phyloP scores from a whole-genome alignment of 2,888 invertebrate genomes.

The Chymomyza amoena region DNA sequence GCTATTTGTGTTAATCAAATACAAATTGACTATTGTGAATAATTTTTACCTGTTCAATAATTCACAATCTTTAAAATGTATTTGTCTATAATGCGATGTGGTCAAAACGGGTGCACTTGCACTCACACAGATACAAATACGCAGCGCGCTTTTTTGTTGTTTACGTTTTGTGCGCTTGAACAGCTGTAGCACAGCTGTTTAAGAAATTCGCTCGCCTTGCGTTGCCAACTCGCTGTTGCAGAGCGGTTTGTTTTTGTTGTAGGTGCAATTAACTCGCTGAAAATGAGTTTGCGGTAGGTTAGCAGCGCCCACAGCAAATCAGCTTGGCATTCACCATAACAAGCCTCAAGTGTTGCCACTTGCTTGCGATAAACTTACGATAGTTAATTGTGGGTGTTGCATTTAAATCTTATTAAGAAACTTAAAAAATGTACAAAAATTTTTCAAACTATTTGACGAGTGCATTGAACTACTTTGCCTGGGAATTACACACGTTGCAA shows the following conservation, averaged over 20 bases:
- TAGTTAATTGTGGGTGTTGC: conserved; percentile 37
- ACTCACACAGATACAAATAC: conserved; percentile 31
- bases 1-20: conserved; percentile 50
- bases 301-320: conserved; percentile 15
- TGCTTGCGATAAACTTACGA: conserved; percentile 15
- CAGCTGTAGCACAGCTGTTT: conserved; percentile 49
- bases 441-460: conserved; percentile 25
- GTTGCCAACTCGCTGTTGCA: conserved; percentile 25
- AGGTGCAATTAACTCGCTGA: not conserved
- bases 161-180: conserved; percentile 56
- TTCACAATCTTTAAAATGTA: conserved; percentile 19
- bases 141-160: conserved; percentile 56
- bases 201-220: not conserved
- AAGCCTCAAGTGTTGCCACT: not conserved
- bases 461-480: conserved; percentile 66
- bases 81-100: not conserved
- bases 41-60: not conserved
- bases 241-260: conserved; percentile 17
- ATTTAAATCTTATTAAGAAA: conserved; percentile 16
- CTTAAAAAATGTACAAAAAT: not conserved
- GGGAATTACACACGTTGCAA: conserved; percentile 51
- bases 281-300: not conserved
- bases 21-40: conserved; percentile 20
- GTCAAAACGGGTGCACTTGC: conserved; percentile 29
- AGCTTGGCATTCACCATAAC: conserved; percentile 7